Evolutionary conservation across 2,113 vertebrate species (phyloP).

Genomic region (Syngnathus scovelli): DNA sequence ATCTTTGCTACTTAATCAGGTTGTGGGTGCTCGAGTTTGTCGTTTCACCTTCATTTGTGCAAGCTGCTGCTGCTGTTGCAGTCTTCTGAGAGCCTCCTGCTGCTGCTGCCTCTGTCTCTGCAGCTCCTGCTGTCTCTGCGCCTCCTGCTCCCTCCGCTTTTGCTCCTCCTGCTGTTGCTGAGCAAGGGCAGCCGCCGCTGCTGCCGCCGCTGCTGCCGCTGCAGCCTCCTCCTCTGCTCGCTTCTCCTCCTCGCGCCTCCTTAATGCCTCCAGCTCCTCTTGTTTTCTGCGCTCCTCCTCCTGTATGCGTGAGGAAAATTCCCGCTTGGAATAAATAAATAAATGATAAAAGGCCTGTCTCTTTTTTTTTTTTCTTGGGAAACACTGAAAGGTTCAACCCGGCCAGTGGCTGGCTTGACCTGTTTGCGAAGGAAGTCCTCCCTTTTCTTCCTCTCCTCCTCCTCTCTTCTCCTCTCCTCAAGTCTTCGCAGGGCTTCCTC

Average conservation of each 20-base stretch:
- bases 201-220: conserved; percentile 75
- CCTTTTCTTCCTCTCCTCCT: conserved; percentile 85
- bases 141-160: conserved; percentile 84
- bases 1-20: no score
- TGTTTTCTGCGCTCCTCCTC: conserved; percentile 88
- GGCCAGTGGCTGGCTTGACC: conserved; percentile 54
- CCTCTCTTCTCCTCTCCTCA: conserved; percentile 87
- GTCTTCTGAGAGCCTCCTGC: conserved; percentile 84
- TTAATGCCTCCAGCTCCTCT: conserved; percentile 83
- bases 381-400: background rate
- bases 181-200: conserved; percentile 71
- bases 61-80: conserved; percentile 94
- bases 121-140: conserved; percentile 71
- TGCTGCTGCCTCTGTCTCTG: conserved; percentile 83
- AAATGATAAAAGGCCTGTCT: background rate
- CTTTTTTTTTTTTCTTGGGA: no score
- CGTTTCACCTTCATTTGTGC: conserved; percentile 92
- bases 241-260: conserved; percentile 71
- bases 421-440: conserved; percentile 92
- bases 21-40: no score
- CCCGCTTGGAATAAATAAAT: background rate
- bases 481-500: conserved; percentile 84
- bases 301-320: conserved; percentile 40
- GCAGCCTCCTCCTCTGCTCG: conserved; percentile 69
- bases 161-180: conserved; percentile 83